Evolutionary conservation across 2,888 invertebrate species (phyloP).

Genomic region (Meganola albula): DNA sequence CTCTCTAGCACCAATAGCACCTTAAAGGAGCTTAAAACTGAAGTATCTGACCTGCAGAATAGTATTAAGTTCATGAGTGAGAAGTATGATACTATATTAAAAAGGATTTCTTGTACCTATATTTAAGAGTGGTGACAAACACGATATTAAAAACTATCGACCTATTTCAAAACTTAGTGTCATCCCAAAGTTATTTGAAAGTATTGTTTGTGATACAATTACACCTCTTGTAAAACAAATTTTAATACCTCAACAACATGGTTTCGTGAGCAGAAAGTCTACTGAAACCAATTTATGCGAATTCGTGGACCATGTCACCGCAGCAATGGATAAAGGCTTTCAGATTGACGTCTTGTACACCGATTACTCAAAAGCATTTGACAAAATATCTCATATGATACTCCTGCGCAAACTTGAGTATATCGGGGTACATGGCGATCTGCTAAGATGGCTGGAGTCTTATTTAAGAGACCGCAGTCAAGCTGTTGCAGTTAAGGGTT

Average conservation of each 20-base stretch:
- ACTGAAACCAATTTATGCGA: slow-evolving; percentile 2
- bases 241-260: slow-evolving; percentile 1
- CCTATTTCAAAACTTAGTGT: neutral
- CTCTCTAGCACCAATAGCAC: too few species aligned
- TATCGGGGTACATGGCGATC: too few species aligned
- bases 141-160: neutral
- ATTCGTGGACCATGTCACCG: neutral
- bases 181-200: neutral
- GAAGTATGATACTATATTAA: too few species aligned
- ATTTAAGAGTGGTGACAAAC: too few species aligned
- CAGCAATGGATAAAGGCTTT: neutral
- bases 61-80: too few species aligned
- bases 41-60: too few species aligned
- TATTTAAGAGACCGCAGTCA: neutral
- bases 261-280: neutral
- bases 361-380: neutral
- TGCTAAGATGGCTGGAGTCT: neutral
- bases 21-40: too few species aligned
- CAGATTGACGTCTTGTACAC: slow-evolving; percentile 1
- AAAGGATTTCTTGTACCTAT: too few species aligned
- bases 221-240: neutral
- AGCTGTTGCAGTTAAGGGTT: neutral
- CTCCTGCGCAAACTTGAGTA: too few species aligned
- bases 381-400: neutral
- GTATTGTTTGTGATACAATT: neutral